A percentile compares a stretch with the other conserved stretches of the same genome.
phyloP scores from a whole-genome alignment of 2,113 vertebrate species.

The Danionella cerebrum region DNA sequence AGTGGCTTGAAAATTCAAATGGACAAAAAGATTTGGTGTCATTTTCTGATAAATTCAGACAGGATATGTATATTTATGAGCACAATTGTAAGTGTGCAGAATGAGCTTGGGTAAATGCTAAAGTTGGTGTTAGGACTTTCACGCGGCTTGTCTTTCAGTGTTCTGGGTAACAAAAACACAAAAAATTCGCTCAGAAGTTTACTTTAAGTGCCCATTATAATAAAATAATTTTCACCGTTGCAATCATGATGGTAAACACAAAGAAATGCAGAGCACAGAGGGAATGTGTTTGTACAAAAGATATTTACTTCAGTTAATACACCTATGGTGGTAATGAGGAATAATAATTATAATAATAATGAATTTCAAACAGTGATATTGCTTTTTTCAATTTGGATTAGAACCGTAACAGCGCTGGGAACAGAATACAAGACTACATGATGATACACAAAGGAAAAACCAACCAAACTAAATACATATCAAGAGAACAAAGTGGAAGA shows the following conservation, averaged over 20 bases:
- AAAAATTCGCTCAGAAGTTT: too few relatives aligned
- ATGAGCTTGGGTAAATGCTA: too few relatives aligned
- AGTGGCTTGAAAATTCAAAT: too few relatives aligned
- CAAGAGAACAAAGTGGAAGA: conserved; percentile 30
- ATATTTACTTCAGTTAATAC: conserved; percentile 97
- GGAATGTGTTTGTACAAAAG: conserved; percentile 89
- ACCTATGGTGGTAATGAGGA: conserved; percentile 88
- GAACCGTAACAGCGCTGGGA: conserved; percentile 86
- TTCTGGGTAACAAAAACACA: too few relatives aligned
- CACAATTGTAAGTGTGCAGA: too few relatives aligned
- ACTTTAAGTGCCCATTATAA: neutral
- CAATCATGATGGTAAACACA: neutral
- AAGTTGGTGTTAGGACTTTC: too few relatives aligned
- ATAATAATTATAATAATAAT: conserved; percentile 69
- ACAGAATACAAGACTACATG: conserved; percentile 65
- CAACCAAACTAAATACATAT: conserved; percentile 27
- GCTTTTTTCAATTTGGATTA: conserved; percentile 89
- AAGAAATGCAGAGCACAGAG: conserved; percentile 23
- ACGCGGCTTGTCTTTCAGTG: too few relatives aligned
- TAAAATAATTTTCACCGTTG: neutral
- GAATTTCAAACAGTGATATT: conserved; percentile 90
- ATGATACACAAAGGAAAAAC: conserved; percentile 52
- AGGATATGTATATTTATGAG: too few relatives aligned
- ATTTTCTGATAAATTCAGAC: too few relatives aligned
- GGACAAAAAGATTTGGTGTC: too few relatives aligned